These are phyloP conservation scores for Periophthalmus modestus DNA, from an alignment of 2,113 vertebrate species.

Conservation along the genomic window DNA sequence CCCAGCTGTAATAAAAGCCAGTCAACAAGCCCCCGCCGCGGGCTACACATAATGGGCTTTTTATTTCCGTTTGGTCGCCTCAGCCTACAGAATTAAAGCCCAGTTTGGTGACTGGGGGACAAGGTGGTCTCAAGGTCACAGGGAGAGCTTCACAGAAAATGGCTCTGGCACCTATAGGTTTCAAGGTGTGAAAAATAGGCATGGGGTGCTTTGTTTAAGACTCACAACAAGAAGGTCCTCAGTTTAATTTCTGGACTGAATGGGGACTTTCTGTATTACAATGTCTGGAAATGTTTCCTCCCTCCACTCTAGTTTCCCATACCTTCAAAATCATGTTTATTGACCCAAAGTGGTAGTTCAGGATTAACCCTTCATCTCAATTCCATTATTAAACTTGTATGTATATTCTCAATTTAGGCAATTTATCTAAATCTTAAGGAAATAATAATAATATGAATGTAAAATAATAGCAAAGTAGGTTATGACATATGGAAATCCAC, in stretches of 20 bases:
- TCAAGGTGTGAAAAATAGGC: background rate
- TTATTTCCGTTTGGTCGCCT: conserved; percentile 77
- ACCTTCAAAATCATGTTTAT: background rate
- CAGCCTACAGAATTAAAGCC: conserved; percentile 73
- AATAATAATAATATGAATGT: background rate
- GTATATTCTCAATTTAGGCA: background rate
- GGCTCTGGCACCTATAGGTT: conserved; percentile 27
- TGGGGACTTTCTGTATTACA: background rate
- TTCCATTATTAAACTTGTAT: background rate
- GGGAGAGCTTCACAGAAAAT: conserved; percentile 14
- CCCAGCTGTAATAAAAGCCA: conserved; percentile 75
- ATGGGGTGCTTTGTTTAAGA: background rate
- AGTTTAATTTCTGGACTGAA: background rate
- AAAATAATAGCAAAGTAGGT: background rate
- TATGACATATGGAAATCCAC: background rate
- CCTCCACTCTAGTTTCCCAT: background rate
- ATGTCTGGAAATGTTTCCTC: background rate
- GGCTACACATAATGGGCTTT: conserved; percentile 76
- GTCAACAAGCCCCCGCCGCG: conserved; percentile 76
- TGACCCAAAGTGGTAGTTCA: background rate
- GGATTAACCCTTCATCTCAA: background rate
- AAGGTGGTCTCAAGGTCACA: conserved; percentile 74
- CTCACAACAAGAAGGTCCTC: background rate
- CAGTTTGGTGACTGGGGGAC: conserved; percentile 68
- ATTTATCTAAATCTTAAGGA: background rate